phyloP scores from a whole-genome alignment of 2,797 vertebrate genomes.

The Microctenopoma steveboyesi region DNA sequence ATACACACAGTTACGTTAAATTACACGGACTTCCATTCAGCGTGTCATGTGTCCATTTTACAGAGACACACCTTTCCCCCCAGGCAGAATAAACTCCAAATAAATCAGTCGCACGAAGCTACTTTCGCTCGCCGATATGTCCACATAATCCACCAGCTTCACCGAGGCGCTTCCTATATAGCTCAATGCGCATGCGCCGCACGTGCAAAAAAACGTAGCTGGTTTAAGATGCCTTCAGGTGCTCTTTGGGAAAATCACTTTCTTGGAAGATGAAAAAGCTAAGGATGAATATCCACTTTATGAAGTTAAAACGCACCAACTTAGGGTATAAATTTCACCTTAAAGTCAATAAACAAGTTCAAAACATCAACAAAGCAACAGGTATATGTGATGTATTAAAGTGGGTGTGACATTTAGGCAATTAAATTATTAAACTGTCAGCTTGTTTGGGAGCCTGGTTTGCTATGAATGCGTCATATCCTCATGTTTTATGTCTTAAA shows the following conservation, averaged over 20 bases:
- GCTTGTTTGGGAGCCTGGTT: background rate
- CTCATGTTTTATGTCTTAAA: too few relatives aligned
- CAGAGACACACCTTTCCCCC: background rate
- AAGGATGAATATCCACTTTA: too few relatives aligned
- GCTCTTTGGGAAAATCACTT: background rate
- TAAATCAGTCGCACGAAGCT: slow-evolving; percentile 16
- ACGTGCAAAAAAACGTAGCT: background rate
- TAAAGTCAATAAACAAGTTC: background rate
- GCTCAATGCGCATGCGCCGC: slow-evolving; percentile 66
- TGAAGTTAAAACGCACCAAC: too few relatives aligned
- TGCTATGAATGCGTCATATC: too few relatives aligned
- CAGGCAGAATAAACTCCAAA: background rate
- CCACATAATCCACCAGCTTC: slow-evolving; percentile 67
- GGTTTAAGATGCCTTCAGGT: slow-evolving; percentile 50
- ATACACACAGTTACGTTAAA: slow-evolving; percentile 6
- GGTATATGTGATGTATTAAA: background rate
- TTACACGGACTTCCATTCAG: slow-evolving; percentile 1
- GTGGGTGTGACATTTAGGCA: too few relatives aligned
- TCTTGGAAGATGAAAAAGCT: background rate
- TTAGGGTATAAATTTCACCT: too few relatives aligned
- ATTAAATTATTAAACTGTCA: background rate
- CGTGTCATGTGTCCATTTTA: slow-evolving; percentile 49
- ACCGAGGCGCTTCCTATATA: slow-evolving; percentile 70
- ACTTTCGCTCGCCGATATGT: slow-evolving; percentile 34
- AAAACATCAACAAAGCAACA: background rate